Conservation (phyloP, 1,140 invertebrate species). For the Drosophila tsacasi region DNA sequence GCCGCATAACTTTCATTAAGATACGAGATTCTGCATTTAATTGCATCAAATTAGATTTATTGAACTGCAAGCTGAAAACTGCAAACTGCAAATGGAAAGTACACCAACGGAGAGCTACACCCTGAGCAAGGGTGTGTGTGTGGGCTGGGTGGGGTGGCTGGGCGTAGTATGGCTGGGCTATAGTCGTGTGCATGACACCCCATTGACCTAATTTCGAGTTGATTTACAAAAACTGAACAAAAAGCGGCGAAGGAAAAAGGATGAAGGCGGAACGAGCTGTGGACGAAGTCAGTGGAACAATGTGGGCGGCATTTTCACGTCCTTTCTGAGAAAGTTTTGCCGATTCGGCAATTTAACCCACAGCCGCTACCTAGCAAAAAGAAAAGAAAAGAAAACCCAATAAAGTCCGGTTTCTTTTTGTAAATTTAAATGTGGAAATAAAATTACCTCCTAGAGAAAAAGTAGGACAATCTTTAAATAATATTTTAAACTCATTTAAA, state of each 20-base stretch:
- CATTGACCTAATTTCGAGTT: conserved; percentile 80
- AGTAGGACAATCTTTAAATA: neutral
- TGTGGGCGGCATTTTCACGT: conserved; percentile 41
- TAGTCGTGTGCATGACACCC: conserved; percentile 65
- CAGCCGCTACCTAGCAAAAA: neutral
- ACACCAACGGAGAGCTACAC: conserved; percentile 30
- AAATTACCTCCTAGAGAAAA: too few species aligned
- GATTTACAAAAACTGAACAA: conserved; percentile 73
- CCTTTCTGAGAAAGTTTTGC: conserved; percentile 22
- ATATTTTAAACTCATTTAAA: neutral
- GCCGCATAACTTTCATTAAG: conserved; percentile 38
- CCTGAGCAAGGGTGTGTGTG: conserved; percentile 19
- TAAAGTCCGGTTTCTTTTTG: neutral
- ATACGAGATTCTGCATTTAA: conserved; percentile 36
- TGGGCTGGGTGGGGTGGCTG: neutral
- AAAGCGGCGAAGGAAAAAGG: conserved; percentile 44
- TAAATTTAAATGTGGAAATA: neutral
- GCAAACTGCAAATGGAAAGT: conserved; percentile 59
- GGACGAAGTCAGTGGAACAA: conserved; percentile 28
- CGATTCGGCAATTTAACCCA: conserved; percentile 14
- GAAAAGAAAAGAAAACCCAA: neutral
- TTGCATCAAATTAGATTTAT: conserved; percentile 64
- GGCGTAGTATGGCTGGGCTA: neutral
- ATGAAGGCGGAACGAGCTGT: conserved; percentile 19
- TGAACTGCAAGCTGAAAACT: conserved; percentile 65